Evolutionary conservation across 1,140 invertebrate species (phyloP).

Genomic region (Cephus cinctus): DNA sequence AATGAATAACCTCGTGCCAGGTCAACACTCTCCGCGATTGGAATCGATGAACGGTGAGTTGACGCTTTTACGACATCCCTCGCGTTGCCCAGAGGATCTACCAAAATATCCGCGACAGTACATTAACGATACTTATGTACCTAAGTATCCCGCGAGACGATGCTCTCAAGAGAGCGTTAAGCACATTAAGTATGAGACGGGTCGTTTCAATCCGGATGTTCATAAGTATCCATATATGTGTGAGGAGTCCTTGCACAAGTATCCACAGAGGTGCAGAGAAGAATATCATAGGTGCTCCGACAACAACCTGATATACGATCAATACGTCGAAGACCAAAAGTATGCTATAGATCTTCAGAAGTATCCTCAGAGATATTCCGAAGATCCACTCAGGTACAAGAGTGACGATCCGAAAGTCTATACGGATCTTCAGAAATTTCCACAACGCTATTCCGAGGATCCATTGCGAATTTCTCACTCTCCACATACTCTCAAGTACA

Average conservation of each 20-base stretch:
- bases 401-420: slow-evolving; percentile 24
- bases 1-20: slow-evolving; percentile 48
- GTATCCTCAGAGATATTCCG: slow-evolving; percentile 44
- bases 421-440: slow-evolving; percentile 44
- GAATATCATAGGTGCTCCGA: slow-evolving; percentile 49
- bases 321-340: slow-evolving; percentile 31
- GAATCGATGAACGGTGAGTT: slow-evolving; percentile 56
- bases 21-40: slow-evolving; percentile 41
- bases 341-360: slow-evolving; percentile 41
- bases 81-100: slow-evolving; percentile 32
- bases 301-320: slow-evolving; percentile 41
- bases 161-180: slow-evolving; percentile 33
- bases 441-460: slow-evolving; percentile 46
- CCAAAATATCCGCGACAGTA: slow-evolving; percentile 34
- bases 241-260: slow-evolving; percentile 45
- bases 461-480: slow-evolving; percentile 29
- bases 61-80: slow-evolving; percentile 27
- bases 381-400: slow-evolving; percentile 30
- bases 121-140: slow-evolving; percentile 29
- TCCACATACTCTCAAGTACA: slow-evolving; percentile 38
- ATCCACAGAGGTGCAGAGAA: slow-evolving; percentile 47
- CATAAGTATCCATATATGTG: slow-evolving; percentile 40
- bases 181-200: slow-evolving; percentile 29
- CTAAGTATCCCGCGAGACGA: slow-evolving; percentile 28
- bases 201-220: slow-evolving; percentile 30